These are phyloP conservation scores for Aurelia coerulea DNA, from an alignment of 30 jellyfish, hydroid and myxozoan species.

Conservation along the genomic window DNA sequence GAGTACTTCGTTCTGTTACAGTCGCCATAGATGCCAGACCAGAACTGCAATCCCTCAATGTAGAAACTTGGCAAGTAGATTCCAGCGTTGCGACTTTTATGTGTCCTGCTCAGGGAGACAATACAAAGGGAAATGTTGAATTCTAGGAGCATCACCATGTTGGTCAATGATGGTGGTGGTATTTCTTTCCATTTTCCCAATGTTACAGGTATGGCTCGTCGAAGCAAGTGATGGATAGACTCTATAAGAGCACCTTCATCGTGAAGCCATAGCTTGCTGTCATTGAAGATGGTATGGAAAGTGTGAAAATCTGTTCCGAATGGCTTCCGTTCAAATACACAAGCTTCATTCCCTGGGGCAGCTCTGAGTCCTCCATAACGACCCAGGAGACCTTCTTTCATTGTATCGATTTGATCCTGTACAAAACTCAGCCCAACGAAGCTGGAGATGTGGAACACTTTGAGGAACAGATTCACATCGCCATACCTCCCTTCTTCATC, in stretches of 20 bases:
- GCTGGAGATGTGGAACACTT: conserved; percentile 17
- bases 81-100: neutral
- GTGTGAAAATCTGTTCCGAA: neutral
- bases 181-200: neutral
- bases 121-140: conserved; percentile 36
- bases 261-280: conserved; percentile 45
- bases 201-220: conserved; percentile 17
- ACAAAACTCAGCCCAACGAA: conserved; percentile 20
- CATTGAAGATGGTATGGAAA: conserved; percentile 44
- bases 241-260: conserved; percentile 36
- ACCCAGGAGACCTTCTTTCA: conserved; percentile 5
- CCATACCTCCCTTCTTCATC: conserved; percentile 18
- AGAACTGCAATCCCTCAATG: conserved; percentile 39
- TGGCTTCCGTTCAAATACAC: neutral
- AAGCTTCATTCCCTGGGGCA: conserved; percentile 15
- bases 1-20: conserved; percentile 12
- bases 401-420: conserved; percentile 23
- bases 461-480: conserved; percentile 51
- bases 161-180: conserved; percentile 16
- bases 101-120: conserved; percentile 35
- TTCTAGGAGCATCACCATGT: conserved; percentile 50
- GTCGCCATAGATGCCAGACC: conserved; percentile 19
- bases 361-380: neutral
- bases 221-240: conserved; percentile 28
- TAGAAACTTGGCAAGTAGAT: conserved; percentile 41